phyloP scores from a whole-genome alignment of 2,888 invertebrate genomes.

The Pyrocoelia pectoralis region DNA sequence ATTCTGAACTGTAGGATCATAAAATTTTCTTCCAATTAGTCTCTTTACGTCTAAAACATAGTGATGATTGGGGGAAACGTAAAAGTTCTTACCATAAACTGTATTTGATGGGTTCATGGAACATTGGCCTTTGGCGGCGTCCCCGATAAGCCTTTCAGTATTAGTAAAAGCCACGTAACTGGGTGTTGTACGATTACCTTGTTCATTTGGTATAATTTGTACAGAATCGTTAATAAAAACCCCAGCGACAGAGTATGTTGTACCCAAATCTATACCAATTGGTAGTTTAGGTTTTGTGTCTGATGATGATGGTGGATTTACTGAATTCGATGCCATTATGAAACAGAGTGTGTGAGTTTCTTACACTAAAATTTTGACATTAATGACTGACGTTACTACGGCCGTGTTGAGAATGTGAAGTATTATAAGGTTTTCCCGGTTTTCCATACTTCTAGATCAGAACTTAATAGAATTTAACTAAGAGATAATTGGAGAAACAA shows the following conservation, averaged over 20 bases:
- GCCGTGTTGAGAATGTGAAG: no score
- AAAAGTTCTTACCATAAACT: neutral
- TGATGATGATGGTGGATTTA: neutral
- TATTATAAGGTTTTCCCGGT: no score
- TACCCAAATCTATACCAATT: slow-evolving; percentile 70
- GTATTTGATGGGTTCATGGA: slow-evolving; percentile 64
- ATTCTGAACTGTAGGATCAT: slow-evolving; percentile 68
- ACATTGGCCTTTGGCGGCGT: slow-evolving; percentile 59
- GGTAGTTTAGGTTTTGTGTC: slow-evolving; percentile 37
- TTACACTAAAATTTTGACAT: slow-evolving; percentile 34
- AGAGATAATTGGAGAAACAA: no score
- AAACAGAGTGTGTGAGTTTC: neutral
- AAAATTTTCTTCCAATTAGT: slow-evolving; percentile 70
- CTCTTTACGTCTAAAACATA: slow-evolving; percentile 70
- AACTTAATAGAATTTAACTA: no score
- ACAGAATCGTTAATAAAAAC: slow-evolving; percentile 64
- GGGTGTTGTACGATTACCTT: slow-evolving; percentile 65
- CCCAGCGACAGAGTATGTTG: slow-evolving; percentile 68
- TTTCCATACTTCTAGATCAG: no score
- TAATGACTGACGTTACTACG: slow-evolving; percentile 2
- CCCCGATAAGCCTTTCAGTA: slow-evolving; percentile 61
- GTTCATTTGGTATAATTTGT: slow-evolving; percentile 66
- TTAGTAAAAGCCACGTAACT: slow-evolving; percentile 65
- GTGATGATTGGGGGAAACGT: neutral
- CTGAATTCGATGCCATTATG: slow-evolving; percentile 18